Evolutionary conservation across 2,113 vertebrate genomes (phyloP).

Genomic region (Chlamydotis undulata): DNA sequence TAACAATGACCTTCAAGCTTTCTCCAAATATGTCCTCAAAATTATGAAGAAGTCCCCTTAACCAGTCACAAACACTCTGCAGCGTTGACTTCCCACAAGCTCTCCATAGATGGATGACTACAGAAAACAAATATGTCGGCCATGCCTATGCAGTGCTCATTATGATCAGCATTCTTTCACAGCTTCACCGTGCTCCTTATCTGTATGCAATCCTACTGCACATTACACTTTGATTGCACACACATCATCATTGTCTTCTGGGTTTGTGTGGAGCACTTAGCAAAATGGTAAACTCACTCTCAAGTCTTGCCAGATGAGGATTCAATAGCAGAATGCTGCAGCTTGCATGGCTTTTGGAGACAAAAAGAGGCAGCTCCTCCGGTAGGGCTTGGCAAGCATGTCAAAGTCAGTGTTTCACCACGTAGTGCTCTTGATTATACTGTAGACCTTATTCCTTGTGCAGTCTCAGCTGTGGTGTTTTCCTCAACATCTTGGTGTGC

Average conservation of each 20-base stretch:
- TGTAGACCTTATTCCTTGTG: background rate
- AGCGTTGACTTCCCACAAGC: background rate
- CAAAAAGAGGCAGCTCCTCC: background rate
- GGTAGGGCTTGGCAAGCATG: background rate
- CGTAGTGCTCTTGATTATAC: background rate
- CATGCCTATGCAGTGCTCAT: background rate
- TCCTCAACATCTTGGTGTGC: background rate
- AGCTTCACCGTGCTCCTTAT: background rate
- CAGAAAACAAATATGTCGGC: background rate
- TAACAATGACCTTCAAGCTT: background rate
- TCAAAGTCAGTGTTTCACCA: background rate
- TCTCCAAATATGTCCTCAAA: background rate
- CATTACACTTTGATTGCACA: background rate
- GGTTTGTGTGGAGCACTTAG: background rate
- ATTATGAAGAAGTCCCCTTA: background rate
- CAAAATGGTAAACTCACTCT: background rate
- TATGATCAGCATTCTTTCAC: background rate
- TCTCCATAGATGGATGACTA: background rate
- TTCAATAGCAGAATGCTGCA: background rate
- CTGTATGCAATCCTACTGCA: background rate
- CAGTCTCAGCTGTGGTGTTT: background rate
- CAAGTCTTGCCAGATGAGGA: background rate
- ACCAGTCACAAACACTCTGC: background rate
- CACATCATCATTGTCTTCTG: fast-evolving
- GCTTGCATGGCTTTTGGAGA: background rate